Base-by-base conservation (phyloP, 2,113 vertebrate genomes). In the Cyprinodon variegatus region DNA sequence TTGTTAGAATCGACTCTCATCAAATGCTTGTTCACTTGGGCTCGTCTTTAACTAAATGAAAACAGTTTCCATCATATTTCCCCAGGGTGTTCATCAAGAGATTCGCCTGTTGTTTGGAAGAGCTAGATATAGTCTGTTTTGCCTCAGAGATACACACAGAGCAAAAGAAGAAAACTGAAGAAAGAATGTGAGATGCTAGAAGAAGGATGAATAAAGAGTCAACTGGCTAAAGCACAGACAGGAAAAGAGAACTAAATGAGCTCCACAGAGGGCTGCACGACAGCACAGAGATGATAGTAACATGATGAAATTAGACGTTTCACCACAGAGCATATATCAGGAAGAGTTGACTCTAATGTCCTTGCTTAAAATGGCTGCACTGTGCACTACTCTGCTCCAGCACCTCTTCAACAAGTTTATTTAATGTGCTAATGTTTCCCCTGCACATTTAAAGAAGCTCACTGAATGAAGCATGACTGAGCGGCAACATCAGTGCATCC, bases 21-120 rank as follows among this genome's bases (percentile, higher is more conserved):
- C 64, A 45, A 41, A 45, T 65, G 2, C 20, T 17, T 17, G 40
- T 22, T 45, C 11, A 13, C 14, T 4, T 76, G n/a, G 78, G 72
- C 79, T n/a, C 4, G 41, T 90, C 78, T 88, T 86, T 81, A 85
- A 78, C 77, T 70, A 86, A 86, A 88, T 85, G 65, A 90, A 86
- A 88, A 77, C 86, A 84, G 84, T 89, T 86, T 65, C 69, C 77
- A 7, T 71, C 68, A 82, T 79, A 78, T 81, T 79, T 84, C 81
- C 85, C 76, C 61, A 60, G 80, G 75, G 83, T 86, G 84, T 88
- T 79, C 72, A 88, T 87, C 84, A 86, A 40, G 83, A 86, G 72
- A 80, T 78, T 72, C 78, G 45, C 41, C 64, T 72, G 81, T 37
- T 39, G 46, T 36, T 83, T 76, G 9, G 61, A 84, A 78, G 86